Base-by-base conservation (phyloP, 37 sponge, comb jelly and placozoan genomes). In the Agelas oroides region DNA sequence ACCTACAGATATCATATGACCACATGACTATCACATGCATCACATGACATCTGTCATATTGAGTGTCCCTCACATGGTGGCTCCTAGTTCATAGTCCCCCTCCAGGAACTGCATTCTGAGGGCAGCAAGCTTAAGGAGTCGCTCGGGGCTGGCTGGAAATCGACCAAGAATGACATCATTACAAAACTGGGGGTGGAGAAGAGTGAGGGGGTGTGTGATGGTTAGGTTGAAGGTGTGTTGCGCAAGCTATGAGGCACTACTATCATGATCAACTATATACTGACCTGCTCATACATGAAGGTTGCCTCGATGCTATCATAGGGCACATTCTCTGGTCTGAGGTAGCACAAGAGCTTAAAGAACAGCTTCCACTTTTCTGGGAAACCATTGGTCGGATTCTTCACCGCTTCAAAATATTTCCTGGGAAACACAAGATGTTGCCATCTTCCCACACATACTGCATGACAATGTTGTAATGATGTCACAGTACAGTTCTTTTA, bases 271-370 rank as follows among this genome's bases (percentile, higher is more conserved):
- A n/a, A n/a, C n/a, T n/a, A n/a, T n/a, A n/a, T n/a, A 16, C 83
- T 71, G 25, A 94, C 95, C 93, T 95, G 92, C 38, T 96, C 97
- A 82, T 80, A 91, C 86, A 96, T 79, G 92, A 96, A 86, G 69
- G 83, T 85, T 19, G 77, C 84, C 64, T 96, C 97, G 34, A 94
- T 79, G 73, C 89, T 94, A 82, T 93, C 93, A 14, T 38, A 46
- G 16, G 89, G 76, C 2, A 96, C 85, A 40, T 82, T 81, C 37
- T 82, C 73, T n/a, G 86, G 80, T 36, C 77, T 81, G 53, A 87
- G 71, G 85, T 76, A 93, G 73, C 97, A 96, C 77, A 92, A 91
- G 39, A 94, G 66, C 62, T 94, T 94, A 70, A 94, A 96, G 90
- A 96, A 96, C 35, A 96, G 90, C 31, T 35, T 81, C 80, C 90